Percentiles rank a stretch among this genome's conserved stretches.
Evolutionary conservation across 1,140 invertebrate species (phyloP).

Genomic region (Coenobita brevimanus): DNA sequence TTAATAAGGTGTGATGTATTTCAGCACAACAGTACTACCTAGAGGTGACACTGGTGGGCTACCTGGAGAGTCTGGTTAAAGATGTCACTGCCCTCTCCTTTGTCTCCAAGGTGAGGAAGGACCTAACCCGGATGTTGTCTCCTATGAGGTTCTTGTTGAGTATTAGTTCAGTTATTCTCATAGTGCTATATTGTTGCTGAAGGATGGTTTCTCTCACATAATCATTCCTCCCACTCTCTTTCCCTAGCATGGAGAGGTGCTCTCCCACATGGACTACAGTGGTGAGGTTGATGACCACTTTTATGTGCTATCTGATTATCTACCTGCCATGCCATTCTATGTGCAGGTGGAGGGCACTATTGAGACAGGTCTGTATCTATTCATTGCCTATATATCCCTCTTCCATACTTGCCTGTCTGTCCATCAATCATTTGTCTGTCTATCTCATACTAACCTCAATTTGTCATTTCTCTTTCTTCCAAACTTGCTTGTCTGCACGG

Average conservation of each 20-base stretch:
- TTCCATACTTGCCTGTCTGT: background rate
- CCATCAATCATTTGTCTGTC: background rate
- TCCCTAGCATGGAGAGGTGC: background rate
- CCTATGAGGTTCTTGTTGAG: too few relatives aligned
- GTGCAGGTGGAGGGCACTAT: conserved; percentile 28
- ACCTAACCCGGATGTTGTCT: too few relatives aligned
- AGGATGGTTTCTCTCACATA: too few relatives aligned
- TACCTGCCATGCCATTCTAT: conserved; percentile 14
- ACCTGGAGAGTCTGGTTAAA: background rate
- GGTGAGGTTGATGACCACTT: conserved; percentile 36
- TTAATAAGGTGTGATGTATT: too few relatives aligned
- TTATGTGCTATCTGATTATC: background rate
- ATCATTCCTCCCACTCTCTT: background rate
- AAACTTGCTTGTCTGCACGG: too few relatives aligned
- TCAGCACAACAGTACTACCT: conserved; percentile 21
- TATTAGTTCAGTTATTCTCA: too few relatives aligned
- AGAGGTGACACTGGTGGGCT: conserved; percentile 6
- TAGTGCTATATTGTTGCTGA: too few relatives aligned
- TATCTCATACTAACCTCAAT: background rate
- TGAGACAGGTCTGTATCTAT: background rate
- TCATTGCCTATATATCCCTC: background rate
- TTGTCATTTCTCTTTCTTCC: too few relatives aligned
- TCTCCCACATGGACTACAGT: conserved; percentile 8
- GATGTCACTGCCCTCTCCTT: background rate
- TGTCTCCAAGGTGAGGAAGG: conserved; percentile 6